Evolutionary conservation across 2,113 vertebrate genomes (phyloP).

Genomic region (Rhinolophus sinicus): DNA sequence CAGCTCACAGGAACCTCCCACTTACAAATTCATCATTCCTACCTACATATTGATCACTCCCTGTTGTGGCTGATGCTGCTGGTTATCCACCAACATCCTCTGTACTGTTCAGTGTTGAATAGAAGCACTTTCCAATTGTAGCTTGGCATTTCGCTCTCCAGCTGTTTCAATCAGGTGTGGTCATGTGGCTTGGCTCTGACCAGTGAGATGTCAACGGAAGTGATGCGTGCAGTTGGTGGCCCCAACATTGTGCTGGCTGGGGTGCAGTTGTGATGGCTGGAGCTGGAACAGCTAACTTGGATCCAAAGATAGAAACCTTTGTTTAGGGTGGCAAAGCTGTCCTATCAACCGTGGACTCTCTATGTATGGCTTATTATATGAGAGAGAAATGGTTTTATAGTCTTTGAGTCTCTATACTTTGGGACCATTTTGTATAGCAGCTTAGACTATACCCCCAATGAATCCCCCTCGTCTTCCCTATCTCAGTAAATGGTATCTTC

Average conservation of each 20-base stretch:
- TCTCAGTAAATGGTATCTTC: background rate
- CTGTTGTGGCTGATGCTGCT: background rate
- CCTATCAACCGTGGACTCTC: background rate
- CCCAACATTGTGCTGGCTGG: background rate
- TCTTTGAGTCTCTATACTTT: background rate
- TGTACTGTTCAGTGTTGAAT: background rate
- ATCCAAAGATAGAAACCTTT: background rate
- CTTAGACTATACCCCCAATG: background rate
- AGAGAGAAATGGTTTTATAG: background rate
- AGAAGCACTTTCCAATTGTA: background rate
- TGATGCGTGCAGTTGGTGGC: background rate
- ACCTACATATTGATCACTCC: background rate
- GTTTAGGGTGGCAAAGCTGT: background rate
- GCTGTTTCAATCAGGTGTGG: background rate
- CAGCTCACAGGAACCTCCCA: background rate
- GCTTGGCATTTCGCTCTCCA: background rate
- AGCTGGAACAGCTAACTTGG: background rate
- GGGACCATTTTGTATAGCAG: background rate
- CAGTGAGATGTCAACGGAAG: background rate
- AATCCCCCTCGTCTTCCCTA: background rate
- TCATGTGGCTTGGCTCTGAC: background rate
- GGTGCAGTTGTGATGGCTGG: background rate
- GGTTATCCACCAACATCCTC: background rate
- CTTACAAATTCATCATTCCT: background rate
- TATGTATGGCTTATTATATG: background rate